Evolutionary conservation across 2,797 vertebrate species (phyloP), one percentile per base, ranked within the genome.

Genomic region (Leptoclinus maculatus): DNA sequence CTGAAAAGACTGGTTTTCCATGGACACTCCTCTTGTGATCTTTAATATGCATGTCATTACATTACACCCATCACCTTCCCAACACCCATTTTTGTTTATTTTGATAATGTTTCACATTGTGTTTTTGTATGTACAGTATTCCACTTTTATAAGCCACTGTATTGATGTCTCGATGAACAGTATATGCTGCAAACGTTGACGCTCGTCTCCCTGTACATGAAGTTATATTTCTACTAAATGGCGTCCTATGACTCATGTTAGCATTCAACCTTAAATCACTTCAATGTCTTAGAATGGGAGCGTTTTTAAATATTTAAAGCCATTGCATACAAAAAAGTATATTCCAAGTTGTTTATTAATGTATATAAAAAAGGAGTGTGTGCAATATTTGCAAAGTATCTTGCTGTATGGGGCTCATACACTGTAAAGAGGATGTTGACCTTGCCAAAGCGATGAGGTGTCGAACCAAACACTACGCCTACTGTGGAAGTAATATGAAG

Each of bases 381-480:
- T 99, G 97, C 97, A 98, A 97, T 99, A 97, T 97, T 92, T 91
- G 90, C 93, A 95, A 96, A 96, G 93, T 94, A 95, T 97, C 95
- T 97, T 97, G 95, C 95, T 96, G 93, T 95, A 91, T 96, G 96
- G 92, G 92, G 94, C 96, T 97, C 93, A 96, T 96, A 97, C 96
- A 97, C 97, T 96, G 96, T 97, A 97, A 94, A 92, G 88, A 95
- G 90, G 87, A 93, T 88, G 89, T 89, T 95, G 92, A 93, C 92
- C 95, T 97, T 98, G 97, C 97, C 97, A 98, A 99, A 98, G 95
- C 88, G 85, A 94, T 93, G 92, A 94, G 95, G 89, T 95, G 91
- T 94, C 91, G 93, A 93, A 93, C 89, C 94, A 92, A 91, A 95
- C 94, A 91, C 90, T 90, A 88, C 92, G 82, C 94, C 94, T 94